phyloP scores from a whole-genome alignment of 2,113 vertebrate genomes.

The Mugil cephalus region DNA sequence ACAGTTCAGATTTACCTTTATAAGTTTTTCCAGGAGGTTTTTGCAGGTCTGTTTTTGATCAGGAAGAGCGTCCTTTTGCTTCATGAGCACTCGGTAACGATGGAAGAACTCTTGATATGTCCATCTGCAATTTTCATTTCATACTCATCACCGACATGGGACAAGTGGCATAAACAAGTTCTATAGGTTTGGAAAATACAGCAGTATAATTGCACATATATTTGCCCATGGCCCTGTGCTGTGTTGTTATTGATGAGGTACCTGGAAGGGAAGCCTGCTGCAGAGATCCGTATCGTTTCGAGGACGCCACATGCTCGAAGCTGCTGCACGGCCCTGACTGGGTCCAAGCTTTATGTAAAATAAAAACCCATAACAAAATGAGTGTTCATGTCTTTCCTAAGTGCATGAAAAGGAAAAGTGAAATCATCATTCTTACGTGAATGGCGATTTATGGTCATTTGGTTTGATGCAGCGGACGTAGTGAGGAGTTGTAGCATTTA shows the following conservation, averaged over 20 bases:
- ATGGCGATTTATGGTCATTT: constrained; percentile 93
- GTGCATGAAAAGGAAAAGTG: not conserved
- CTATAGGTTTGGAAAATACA: not conserved
- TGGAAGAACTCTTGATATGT: constrained; percentile 98
- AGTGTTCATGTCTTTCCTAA: not conserved
- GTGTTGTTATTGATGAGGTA: constrained; percentile 62
- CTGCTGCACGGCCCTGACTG: constrained; percentile 93
- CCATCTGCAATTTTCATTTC: constrained; percentile 86
- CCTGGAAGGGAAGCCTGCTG: constrained; percentile 97
- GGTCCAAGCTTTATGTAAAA: constrained; percentile 88
- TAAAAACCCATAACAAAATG: not conserved
- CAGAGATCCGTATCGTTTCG: constrained; percentile 97
- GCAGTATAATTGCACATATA: not conserved
- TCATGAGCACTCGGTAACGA: constrained; percentile 96
- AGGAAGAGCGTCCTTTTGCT: constrained; percentile 90
- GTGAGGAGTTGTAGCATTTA: constrained; percentile 95
- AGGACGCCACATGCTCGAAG: constrained; percentile 95
- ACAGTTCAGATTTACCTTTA: constrained; percentile 82
- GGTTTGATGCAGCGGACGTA: constrained; percentile 98
- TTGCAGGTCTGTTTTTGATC: constrained; percentile 93
- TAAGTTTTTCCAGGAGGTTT: constrained; percentile 91
- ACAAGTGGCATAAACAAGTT: not conserved
- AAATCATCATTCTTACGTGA: constrained; percentile 87
- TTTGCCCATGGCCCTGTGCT: not conserved
- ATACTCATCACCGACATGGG: not conserved